Evolutionary conservation across 2,113 vertebrate species (phyloP).

Genomic region (Poicephalus gulielmi): DNA sequence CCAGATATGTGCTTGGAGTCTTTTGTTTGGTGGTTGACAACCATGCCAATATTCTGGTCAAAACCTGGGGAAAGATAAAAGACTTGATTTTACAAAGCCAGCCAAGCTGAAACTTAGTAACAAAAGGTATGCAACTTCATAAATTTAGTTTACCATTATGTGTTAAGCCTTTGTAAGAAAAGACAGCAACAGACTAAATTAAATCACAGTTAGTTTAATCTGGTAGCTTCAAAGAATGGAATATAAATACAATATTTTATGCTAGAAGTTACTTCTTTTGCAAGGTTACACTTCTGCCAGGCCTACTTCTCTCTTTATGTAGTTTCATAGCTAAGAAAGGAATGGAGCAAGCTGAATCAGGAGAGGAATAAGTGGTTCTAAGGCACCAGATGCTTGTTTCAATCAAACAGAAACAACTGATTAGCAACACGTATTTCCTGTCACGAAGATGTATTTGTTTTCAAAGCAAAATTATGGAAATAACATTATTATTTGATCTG

Average conservation of each 20-base stretch:
- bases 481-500: not conserved
- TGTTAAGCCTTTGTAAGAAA: not conserved
- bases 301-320: not conserved
- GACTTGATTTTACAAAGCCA: not conserved
- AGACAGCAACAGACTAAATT: not conserved
- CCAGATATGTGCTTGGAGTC: conserved; percentile 85
- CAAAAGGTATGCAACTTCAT: not conserved
- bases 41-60: conserved; percentile 84
- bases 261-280: not conserved
- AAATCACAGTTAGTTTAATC: not conserved
- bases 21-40: conserved; percentile 82
- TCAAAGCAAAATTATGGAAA: not conserved
- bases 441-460: not conserved
- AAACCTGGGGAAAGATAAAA: conserved; percentile 78
- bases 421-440: not conserved
- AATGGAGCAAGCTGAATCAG: not conserved
- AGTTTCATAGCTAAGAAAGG: not conserved
- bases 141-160: not conserved
- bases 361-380: not conserved
- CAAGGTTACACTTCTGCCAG: not conserved
- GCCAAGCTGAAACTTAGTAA: not conserved
- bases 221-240: not conserved
- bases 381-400: not conserved
- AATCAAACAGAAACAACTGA: not conserved
- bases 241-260: not conserved